Conservation (phyloP, 2,113 vertebrate species). For the Rhombomys opimus region DNA sequence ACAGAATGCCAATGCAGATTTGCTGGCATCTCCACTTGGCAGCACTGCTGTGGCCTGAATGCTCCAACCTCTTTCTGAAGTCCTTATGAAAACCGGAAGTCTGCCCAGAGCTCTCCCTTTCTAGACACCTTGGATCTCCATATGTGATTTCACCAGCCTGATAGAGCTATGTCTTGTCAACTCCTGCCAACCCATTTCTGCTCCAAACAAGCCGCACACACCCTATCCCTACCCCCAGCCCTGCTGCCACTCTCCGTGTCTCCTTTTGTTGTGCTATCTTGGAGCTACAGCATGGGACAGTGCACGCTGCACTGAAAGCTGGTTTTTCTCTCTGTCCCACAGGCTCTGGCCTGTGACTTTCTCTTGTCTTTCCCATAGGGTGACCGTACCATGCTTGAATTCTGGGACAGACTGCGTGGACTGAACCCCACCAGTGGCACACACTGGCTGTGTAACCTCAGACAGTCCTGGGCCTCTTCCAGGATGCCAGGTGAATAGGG, state of each 20-base stretch:
- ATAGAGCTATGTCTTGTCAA: background rate
- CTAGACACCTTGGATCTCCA: background rate
- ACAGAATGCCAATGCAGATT: background rate
- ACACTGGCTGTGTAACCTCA: background rate
- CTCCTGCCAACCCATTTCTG: background rate
- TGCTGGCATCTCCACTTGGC: background rate
- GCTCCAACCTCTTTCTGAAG: background rate
- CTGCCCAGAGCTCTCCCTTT: background rate
- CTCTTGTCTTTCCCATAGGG: background rate
- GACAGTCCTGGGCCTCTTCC: background rate
- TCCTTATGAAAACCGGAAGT: background rate
- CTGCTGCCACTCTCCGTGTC: background rate
- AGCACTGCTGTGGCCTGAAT: background rate
- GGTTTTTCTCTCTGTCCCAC: background rate
- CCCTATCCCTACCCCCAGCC: background rate
- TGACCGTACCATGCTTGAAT: background rate
- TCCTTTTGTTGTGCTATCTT: background rate
- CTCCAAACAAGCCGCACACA: constrained; percentile 5
- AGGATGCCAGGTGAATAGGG: background rate
- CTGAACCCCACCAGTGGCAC: background rate
- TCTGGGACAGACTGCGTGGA: background rate
- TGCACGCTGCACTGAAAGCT: background rate
- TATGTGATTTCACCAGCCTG: background rate
- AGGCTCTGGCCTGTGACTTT: background rate
- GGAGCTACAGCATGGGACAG: background rate